Evolutionary conservation across 2,888 invertebrate genomes (phyloP).

Genomic region (Eremobia ochroleuca): DNA sequence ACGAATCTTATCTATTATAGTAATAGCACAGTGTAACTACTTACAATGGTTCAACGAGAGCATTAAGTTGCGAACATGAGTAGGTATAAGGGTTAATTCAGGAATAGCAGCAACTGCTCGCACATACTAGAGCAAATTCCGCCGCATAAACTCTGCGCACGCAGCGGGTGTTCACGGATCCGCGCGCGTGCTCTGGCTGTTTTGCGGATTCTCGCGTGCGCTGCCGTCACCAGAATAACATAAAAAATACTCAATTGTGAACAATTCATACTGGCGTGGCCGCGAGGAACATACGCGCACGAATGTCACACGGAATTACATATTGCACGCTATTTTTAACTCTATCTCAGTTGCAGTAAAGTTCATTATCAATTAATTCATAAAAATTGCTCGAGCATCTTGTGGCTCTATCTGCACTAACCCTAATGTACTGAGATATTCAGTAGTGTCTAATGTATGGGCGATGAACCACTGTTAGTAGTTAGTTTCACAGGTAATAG

Average conservation of each 20-base stretch:
- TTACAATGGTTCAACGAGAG: background rate
- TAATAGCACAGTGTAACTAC: conserved; percentile 15
- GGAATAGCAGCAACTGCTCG: background rate
- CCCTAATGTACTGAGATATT: background rate
- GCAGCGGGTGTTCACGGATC: background rate
- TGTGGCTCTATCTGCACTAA: background rate
- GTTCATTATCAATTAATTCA: background rate
- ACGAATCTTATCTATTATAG: conserved; percentile 37
- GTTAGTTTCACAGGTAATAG: background rate
- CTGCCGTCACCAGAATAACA: background rate
- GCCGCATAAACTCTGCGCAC: background rate
- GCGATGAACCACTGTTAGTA: background rate
- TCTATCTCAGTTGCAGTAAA: background rate
- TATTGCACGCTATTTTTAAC: background rate
- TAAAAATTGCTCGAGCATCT: background rate
- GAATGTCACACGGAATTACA: background rate
- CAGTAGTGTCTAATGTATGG: background rate
- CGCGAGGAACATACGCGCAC: background rate
- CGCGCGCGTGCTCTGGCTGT: background rate
- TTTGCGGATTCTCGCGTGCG: background rate
- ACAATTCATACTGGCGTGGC: background rate
- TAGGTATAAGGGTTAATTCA: background rate
- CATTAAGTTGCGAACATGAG: background rate
- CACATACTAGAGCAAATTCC: background rate
- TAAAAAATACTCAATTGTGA: background rate